Base-by-base conservation (phyloP, 2,888 invertebrate species). In the Acanthosepion lycidas region DNA sequence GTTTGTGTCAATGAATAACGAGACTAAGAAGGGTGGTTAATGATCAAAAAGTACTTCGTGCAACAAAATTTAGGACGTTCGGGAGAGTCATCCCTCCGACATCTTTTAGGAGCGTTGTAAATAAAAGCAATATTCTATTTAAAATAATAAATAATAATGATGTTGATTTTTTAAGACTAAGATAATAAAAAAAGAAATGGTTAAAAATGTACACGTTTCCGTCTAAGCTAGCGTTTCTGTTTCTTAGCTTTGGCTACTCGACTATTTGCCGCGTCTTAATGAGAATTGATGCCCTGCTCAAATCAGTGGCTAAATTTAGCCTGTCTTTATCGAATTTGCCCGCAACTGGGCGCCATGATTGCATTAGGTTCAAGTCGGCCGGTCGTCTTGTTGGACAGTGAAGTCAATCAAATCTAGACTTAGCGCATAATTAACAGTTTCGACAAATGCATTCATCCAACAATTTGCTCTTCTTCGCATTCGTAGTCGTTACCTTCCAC, bases 281-380 rank as follows among this genome's bases (percentile, higher is more conserved):
- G 78, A 78, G 78, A 78, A 78, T 78, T 78, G 78, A 78, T 78
- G 78, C 78, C 78, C 78, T 78, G 78, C n/a, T n/a, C 78, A 78
- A 78, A n/a, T 78, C n/a, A 78, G 33, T 33, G 78, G 78, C 78
- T n/a, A 78, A 78, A 78, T 78, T 78, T 78, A 78, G 78, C 78
- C 78, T 12, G 33, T 78, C 78, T n/a, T 78, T n/a, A 78, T 78
- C 78, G 78, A 78, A 78, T 78, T 78, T 78, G 33, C n/a, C 78
- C 78, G 78, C 5, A n/a, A 78, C n/a, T 78, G 78, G 33, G 15
- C n/a, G 78, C 78, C 78, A 78, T 33, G n/a, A 12, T 78, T 78
- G 78, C 33, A 6, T 78, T n/a, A 15, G 78, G n/a, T n/a, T 78
- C 78, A 78, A 15, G n/a, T 78, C 33, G n/a, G 78, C 15, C 78